A percentile compares a stretch with the other conserved stretches of the same genome.
phyloP scores from a whole-genome alignment of 35 echinoderm and acorn worm genomes.

The Strongylocentrotus purpuratus region DNA sequence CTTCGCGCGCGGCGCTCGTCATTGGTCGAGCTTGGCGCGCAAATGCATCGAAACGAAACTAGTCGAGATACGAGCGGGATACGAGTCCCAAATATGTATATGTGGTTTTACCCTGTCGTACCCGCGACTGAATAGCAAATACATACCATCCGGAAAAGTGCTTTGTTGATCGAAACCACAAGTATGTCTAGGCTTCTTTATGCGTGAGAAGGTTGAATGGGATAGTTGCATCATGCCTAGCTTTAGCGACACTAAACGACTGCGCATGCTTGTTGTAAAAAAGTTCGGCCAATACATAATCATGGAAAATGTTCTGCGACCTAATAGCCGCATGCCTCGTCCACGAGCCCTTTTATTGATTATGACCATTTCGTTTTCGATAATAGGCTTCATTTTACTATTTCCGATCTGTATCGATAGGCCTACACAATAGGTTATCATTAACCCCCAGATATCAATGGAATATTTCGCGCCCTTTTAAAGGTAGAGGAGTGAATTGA shows the following conservation, averaged over 20 bases:
- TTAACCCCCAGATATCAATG: neutral
- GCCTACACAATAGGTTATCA: neutral
- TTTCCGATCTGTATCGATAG: neutral
- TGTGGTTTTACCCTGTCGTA: neutral
- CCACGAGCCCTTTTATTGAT: neutral
- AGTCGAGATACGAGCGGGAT: neutral
- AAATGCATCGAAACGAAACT: slow-evolving; percentile 11
- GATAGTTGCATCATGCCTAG: neutral
- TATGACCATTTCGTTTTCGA: neutral
- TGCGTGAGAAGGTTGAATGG: neutral
- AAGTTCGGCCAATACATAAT: neutral
- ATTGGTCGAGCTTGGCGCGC: neutral
- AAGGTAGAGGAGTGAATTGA: too few species aligned
- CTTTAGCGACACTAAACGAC: neutral
- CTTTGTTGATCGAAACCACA: neutral
- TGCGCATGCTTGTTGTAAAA: neutral
- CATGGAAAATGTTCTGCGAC: neutral
- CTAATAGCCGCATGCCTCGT: neutral
- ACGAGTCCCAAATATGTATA: neutral
- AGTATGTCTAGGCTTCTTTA: neutral
- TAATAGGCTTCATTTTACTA: neutral
- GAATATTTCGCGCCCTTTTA: neutral
- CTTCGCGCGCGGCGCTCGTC: neutral
- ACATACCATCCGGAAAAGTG: neutral
- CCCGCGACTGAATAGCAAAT: neutral